Evolutionary conservation across 2,888 invertebrate species (phyloP), one percentile per base, ranked within the genome.

Genomic region (Stenchaetothrips biformis): DNA sequence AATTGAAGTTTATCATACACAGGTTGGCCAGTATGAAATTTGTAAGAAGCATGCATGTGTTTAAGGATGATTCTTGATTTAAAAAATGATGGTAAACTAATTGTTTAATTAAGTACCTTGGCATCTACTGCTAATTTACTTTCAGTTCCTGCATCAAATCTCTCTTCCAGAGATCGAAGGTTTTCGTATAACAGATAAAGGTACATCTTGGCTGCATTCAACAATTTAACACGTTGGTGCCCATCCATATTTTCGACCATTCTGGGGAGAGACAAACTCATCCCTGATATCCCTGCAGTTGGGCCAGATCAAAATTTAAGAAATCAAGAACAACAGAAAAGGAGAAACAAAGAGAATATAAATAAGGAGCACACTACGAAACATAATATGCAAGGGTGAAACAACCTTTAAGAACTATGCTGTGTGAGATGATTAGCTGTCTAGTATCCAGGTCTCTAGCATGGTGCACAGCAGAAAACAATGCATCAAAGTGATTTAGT

Each of bases 121-220:
- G 81, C 48, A 82, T 85, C 87, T 48, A 85, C 81, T 62, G 83
- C 80, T 53, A 83, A 81, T 79, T 83, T 81, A 82, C 80, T 85
- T 85, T 84, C 84, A 84, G 85, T 82, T 82, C 84, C 84, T 82
- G 84, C 84, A 81, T 84, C 82, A 82, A 83, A 85, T 85, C 85
- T 88, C 77, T 85, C 87, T 86, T 92, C 91, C 83, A 91, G 89
- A 78, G 88, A 86, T 80, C 89, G 88, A 27, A 91, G 88, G 18
- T 89, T 88, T 83, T 90, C 91, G 77, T 92, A 90, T 81, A 92
- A 90, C 18, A 95, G 86, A 86, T 93, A 96, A 83, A 92, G 87
- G 2, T 91, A 87, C 95, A 95, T 95, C 88, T 95, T 95, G 0
- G 93, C 88, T 79, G 92, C 88, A 85, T 93, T 95, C 9, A 92